Conservation (phyloP, 1,140 invertebrate species). For the Brachionus koreanus region DNA sequence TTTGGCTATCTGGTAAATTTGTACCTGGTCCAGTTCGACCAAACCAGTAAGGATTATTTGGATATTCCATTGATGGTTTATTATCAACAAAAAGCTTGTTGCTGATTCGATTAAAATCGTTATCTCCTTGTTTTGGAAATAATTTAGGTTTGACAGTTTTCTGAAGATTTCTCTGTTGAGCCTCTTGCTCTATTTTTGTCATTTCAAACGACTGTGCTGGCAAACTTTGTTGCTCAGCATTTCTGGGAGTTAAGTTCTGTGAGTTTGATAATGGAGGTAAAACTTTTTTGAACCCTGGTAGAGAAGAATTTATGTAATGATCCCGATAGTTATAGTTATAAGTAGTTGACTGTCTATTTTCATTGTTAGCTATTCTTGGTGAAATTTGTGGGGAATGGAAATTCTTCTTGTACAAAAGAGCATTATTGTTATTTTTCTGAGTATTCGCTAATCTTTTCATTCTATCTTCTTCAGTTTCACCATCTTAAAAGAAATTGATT, state of each 20-base stretch:
- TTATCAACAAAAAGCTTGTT: conserved; percentile 40
- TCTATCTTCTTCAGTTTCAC: conserved; percentile 39
- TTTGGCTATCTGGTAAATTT: background rate
- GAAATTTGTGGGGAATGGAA: background rate
- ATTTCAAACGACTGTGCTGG: background rate
- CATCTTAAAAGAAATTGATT: conserved; percentile 1
- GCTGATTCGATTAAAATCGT: conserved; percentile 24
- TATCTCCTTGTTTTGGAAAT: background rate
- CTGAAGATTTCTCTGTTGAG: conserved; percentile 17
- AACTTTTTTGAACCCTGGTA: background rate
- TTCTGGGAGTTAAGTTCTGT: background rate
- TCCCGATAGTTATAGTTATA: conserved; percentile 38
- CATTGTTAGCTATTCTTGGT: background rate
- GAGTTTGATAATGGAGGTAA: background rate
- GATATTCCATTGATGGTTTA: conserved; percentile 8
- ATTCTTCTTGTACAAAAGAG: conserved; percentile 17
- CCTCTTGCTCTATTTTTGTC: conserved; percentile 30
- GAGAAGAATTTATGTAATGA: background rate
- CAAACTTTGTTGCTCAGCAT: background rate
- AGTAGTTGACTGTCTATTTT: conserved; percentile 10
- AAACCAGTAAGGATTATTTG: conserved; percentile 44
- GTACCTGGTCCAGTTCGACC: conserved; percentile 3
- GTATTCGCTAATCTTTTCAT: background rate
- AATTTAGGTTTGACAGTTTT: background rate
- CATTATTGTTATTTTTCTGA: conserved; percentile 28